These are phyloP conservation scores for Neocrepidodera transversa DNA, from an alignment of 2,888 invertebrate species.

Conservation along the genomic window DNA sequence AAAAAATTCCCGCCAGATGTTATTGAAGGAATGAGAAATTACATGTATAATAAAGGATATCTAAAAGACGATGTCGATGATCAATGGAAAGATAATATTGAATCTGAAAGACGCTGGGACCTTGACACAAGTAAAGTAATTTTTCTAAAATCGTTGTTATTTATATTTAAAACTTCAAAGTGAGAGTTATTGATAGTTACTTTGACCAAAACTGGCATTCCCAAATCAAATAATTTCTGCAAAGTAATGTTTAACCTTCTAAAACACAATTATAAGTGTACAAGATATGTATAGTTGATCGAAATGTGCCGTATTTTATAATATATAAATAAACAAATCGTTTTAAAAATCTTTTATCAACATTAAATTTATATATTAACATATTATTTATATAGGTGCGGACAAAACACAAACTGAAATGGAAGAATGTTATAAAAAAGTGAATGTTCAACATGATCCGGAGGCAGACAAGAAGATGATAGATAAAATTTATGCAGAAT, in stretches of 20 bases:
- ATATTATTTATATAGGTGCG: slow-evolving; percentile 33
- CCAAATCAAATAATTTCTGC: no score
- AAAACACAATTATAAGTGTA: no score
- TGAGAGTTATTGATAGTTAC: neutral
- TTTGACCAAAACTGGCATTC: neutral
- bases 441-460: slow-evolving; percentile 45
- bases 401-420: slow-evolving; percentile 47
- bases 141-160: neutral
- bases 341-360: no score
- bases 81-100: slow-evolving; percentile 52
- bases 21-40: slow-evolving; percentile 71
- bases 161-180: neutral
- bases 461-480: slow-evolving; percentile 45
- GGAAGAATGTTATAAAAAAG: slow-evolving; percentile 53
- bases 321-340: no score
- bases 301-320: no score
- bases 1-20: slow-evolving; percentile 74
- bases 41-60: slow-evolving; percentile 71
- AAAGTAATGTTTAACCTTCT: no score
- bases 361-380: no score
- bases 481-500: slow-evolving; percentile 50
- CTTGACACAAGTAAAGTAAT: slow-evolving; percentile 29
- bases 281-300: no score
- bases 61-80: slow-evolving; percentile 66
- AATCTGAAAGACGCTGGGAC: slow-evolving; percentile 50